Evolutionary conservation across 2,888 invertebrate genomes (phyloP).

Genomic region (Linnaemya tessellans): DNA sequence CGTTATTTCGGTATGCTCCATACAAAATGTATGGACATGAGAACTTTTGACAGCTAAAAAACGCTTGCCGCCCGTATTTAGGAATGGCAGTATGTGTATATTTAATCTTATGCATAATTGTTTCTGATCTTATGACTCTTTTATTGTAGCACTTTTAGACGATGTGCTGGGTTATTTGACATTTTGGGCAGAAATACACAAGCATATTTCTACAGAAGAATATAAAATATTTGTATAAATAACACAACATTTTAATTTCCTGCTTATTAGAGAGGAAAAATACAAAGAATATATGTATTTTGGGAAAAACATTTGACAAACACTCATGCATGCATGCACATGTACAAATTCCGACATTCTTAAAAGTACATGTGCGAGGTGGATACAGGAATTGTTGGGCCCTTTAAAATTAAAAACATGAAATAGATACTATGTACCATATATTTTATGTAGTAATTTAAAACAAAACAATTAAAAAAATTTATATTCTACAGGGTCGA

Average conservation of each 20-base stretch:
- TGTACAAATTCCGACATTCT: neutral
- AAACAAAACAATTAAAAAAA: no score
- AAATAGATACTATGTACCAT: no score
- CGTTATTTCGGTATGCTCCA: no score
- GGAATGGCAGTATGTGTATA: no score
- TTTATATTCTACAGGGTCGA: no score
- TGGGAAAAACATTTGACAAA: slow-evolving; percentile 35
- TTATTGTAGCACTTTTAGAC: slow-evolving; percentile 58
- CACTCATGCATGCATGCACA: slow-evolving; percentile 29
- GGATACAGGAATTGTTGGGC: neutral
- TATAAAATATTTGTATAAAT: neutral
- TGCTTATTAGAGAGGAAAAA: slow-evolving; percentile 78
- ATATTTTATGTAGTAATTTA: no score
- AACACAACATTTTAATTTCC: slow-evolving; percentile 78
- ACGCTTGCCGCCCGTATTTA: no score
- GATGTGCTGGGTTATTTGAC: neutral
- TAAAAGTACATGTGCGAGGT: slow-evolving; percentile 2
- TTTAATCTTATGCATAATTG: neutral
- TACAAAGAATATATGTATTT: slow-evolving; percentile 41
- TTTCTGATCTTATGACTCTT: slow-evolving; percentile 78
- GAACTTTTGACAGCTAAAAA: no score
- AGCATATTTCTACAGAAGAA: neutral
- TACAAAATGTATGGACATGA: no score
- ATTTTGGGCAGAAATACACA: neutral
- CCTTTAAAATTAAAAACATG: no score